phyloP scores from a whole-genome alignment of 2,113 vertebrate species.

The Ochotona princeps region DNA sequence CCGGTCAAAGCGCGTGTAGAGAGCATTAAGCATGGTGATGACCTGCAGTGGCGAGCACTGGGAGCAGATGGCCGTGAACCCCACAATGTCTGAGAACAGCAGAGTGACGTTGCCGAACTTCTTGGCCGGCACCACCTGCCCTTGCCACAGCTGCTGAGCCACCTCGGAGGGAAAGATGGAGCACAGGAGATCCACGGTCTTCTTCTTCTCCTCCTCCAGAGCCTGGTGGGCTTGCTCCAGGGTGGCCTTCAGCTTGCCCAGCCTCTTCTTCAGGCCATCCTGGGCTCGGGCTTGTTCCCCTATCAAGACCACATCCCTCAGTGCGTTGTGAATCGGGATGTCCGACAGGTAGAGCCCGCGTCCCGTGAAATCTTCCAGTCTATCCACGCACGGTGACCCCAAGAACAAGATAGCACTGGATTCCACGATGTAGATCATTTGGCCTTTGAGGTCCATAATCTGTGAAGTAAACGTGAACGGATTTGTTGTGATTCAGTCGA shows the following conservation, averaged over 20 bases:
- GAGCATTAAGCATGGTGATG: conserved; percentile 97
- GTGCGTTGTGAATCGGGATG: conserved; percentile 97
- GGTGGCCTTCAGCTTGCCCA: conserved; percentile 97
- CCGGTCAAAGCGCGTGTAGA: conserved; percentile 97
- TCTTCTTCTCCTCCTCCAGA: conserved; percentile 98
- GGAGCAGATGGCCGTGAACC: conserved; percentile 97
- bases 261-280: conserved; percentile 96
- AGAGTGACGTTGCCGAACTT: conserved; percentile 96
- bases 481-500: neutral
- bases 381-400: conserved; percentile 97
- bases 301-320: conserved; percentile 97
- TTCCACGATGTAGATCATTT: conserved; percentile 99
- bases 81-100: conserved; percentile 99
- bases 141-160: conserved; percentile 98
- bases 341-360: conserved; percentile 97
- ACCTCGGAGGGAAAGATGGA: conserved; percentile 97
- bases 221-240: conserved; percentile 95
- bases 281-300: conserved; percentile 98
- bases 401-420: conserved; percentile 95
- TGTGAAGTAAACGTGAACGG: conserved; percentile 81
- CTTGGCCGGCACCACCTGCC: conserved; percentile 95
- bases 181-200: conserved; percentile 96
- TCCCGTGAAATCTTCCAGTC: conserved; percentile 96
- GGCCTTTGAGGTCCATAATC: conserved; percentile 99
- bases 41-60: conserved; percentile 97